A percentile compares a stretch with the other conserved stretches of the same genome.
Conservation (phyloP, 2,888 invertebrate genomes). For the Drosophila falleni region DNA sequence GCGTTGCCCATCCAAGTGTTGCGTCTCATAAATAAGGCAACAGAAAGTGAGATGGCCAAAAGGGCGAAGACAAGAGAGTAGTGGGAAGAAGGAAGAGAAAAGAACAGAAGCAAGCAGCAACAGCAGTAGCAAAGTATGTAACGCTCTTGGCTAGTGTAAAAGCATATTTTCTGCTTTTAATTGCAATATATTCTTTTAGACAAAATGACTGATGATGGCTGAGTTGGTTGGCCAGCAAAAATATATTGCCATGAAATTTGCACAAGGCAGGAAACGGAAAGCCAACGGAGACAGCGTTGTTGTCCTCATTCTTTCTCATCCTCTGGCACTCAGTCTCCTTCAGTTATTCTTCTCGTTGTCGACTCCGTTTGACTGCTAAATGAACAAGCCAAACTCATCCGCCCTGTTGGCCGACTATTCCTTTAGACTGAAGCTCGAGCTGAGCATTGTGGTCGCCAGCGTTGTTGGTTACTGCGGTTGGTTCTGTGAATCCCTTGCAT, state of each 20-base stretch:
- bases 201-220: slow-evolving; percentile 80
- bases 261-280: slow-evolving; percentile 74
- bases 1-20: slow-evolving; percentile 64
- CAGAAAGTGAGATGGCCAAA: slow-evolving; percentile 15
- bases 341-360: slow-evolving; percentile 18
- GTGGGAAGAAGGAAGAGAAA: neutral
- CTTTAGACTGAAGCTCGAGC: slow-evolving; percentile 7
- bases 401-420: slow-evolving; percentile 25
- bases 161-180: slow-evolving; percentile 81
- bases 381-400: slow-evolving; percentile 72
- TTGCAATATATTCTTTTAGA: slow-evolving; percentile 81
- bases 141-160: slow-evolving; percentile 63
- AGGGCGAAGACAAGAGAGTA: neutral
- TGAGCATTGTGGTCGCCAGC: slow-evolving; percentile 60
- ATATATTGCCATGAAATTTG: slow-evolving; percentile 80
- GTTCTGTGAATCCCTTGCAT: slow-evolving; percentile 42
- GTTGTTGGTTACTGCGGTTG: slow-evolving; percentile 63
- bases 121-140: slow-evolving; percentile 39
- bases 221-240: slow-evolving; percentile 64
- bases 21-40: slow-evolving; percentile 72
- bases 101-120: slow-evolving; percentile 2
- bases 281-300: slow-evolving; percentile 69
- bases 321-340: neutral
- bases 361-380: slow-evolving; percentile 76
- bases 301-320: slow-evolving; percentile 26